Evolutionary conservation across 2,113 vertebrate species (phyloP).

Genomic region (Accipiter cooperii): DNA sequence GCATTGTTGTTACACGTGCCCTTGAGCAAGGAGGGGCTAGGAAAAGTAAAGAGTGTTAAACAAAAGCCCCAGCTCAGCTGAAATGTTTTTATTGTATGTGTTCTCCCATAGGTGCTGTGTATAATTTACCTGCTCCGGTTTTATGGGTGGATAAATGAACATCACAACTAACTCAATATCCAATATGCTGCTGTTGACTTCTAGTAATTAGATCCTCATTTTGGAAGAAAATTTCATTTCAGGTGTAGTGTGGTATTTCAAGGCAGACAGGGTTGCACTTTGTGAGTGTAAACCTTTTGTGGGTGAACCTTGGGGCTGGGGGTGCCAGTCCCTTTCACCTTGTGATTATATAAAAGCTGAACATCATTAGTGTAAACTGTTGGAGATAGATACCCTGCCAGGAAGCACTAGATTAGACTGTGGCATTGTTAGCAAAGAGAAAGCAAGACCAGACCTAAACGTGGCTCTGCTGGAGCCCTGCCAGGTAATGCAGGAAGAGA

Average conservation of each 20-base stretch:
- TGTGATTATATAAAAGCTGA: background rate
- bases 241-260: background rate
- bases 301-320: background rate
- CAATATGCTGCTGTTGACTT: background rate
- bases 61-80: background rate
- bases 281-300: background rate
- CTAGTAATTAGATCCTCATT: background rate
- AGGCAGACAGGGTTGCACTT: background rate
- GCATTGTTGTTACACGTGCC: background rate
- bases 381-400: background rate
- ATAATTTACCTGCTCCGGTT: background rate
- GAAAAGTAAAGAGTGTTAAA: background rate
- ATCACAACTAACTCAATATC: background rate
- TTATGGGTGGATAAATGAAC: background rate
- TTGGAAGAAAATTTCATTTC: background rate
- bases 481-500: background rate
- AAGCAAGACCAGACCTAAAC: background rate
- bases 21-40: background rate
- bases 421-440: background rate
- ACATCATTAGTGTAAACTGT: background rate
- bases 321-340: background rate
- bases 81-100: background rate
- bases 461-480: background rate
- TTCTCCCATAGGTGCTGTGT: background rate
- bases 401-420: background rate